Percentiles rank a stretch among this genome's conserved stretches.
Evolutionary conservation across 2,113 vertebrate genomes (phyloP).

Genomic region (Oplegnathus fasciatus): DNA sequence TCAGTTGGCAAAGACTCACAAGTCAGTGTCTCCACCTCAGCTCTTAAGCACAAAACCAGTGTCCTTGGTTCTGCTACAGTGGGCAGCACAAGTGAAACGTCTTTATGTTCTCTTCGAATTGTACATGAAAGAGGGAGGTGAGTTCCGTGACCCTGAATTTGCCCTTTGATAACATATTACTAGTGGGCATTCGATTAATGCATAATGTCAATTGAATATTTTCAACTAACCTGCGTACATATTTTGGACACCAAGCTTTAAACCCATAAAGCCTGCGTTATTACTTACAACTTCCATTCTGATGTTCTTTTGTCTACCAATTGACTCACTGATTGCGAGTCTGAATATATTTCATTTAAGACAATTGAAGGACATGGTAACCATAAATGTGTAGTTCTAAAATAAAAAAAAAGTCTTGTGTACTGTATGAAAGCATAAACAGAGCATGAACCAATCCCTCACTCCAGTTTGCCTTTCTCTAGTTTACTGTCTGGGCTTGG

Average conservation of each 20-base stretch:
- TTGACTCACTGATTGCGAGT: not conserved
- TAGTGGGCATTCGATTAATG: not conserved
- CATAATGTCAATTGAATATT: not conserved
- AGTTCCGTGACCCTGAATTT: not conserved
- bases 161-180: not conserved
- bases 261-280: not conserved
- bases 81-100: slow-evolving; percentile 1
- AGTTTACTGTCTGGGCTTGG: slow-evolving; percentile 48
- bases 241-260: not conserved
- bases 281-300: not conserved
- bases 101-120: not conserved
- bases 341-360: not conserved
- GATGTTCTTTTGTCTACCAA: not conserved
- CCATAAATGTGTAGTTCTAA: not conserved
- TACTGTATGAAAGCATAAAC: not conserved
- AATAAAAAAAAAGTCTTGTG: not conserved
- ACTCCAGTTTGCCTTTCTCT: slow-evolving; percentile 29
- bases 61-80: slow-evolving; percentile 9
- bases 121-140: not conserved
- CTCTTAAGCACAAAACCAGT: slow-evolving; percentile 32
- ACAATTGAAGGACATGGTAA: not conserved
- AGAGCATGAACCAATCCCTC: not conserved
- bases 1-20: slow-evolving; percentile 30
- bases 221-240: not conserved
- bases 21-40: slow-evolving; percentile 10